These are phyloP conservation scores for Linurgus olivaceus DNA, from an alignment of 2,797 vertebrate species.

Conservation along the genomic window DNA sequence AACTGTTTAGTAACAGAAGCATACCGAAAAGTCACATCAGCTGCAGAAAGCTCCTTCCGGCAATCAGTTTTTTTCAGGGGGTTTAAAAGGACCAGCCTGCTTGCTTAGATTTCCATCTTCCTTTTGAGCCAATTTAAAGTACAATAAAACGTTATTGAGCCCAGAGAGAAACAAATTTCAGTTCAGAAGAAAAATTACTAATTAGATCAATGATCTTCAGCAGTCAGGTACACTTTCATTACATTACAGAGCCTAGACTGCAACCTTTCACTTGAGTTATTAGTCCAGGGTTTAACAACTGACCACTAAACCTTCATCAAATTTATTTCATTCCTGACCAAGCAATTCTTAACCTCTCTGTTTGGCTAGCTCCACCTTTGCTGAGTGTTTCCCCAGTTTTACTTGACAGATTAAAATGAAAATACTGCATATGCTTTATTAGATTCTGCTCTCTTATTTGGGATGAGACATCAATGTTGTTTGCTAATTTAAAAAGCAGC, in stretches of 20 bases:
- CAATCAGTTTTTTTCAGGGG: not conserved
- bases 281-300: not conserved
- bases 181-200: not conserved
- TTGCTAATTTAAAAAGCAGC: slow-evolving; percentile 35
- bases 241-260: not conserved
- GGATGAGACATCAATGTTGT: slow-evolving; percentile 16
- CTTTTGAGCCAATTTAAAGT: not conserved
- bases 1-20: not conserved
- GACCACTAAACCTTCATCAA: not conserved
- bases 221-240: not conserved
- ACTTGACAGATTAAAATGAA: slow-evolving; percentile 44
- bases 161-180: not conserved
- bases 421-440: slow-evolving; percentile 24
- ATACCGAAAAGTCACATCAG: not conserved
- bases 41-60: not conserved
- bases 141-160: not conserved
- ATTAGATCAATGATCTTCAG: not conserved
- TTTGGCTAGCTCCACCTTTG: not conserved
- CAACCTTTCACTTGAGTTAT: not conserved
- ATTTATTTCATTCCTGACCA: not conserved
- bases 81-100: not conserved
- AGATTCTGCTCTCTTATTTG: slow-evolving; percentile 23
- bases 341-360: not conserved
- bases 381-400: not conserved
- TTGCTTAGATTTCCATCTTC: not conserved